Evolutionary conservation across 2,113 vertebrate species (phyloP).

Genomic region (Bungarus multicinctus): DNA sequence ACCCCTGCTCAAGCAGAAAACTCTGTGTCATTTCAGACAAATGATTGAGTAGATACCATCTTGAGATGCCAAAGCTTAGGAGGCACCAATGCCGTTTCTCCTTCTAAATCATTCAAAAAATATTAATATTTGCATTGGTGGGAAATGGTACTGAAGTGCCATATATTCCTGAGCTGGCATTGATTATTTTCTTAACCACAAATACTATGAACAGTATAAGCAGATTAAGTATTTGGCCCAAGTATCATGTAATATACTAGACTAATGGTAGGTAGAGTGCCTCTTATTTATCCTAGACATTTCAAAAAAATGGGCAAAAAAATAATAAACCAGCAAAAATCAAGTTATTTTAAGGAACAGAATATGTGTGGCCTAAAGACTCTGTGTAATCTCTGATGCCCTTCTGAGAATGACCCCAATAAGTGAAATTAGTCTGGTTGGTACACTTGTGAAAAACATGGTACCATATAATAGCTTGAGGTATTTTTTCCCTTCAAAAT

Average conservation of each 20-base stretch:
- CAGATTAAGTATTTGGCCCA: background rate
- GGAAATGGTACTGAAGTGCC: background rate
- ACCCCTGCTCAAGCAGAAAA: background rate
- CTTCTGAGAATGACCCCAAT: background rate
- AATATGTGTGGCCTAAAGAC: background rate
- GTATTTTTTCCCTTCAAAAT: background rate
- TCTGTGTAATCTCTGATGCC: background rate
- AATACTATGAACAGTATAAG: background rate
- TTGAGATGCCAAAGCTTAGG: background rate
- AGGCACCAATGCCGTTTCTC: background rate
- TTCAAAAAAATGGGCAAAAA: background rate
- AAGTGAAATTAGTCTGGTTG: background rate
- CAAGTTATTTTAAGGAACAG: background rate
- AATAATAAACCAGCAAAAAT: background rate
- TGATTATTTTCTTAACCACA: background rate
- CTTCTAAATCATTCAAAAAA: background rate
- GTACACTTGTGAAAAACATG: background rate
- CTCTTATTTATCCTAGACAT: background rate
- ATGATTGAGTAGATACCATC: background rate
- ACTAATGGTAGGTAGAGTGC: background rate
- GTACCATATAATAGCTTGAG: background rate
- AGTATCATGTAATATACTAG: background rate
- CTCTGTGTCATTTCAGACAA: background rate
- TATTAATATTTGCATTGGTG: background rate
- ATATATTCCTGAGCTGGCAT: background rate